A percentile compares a stretch with the other conserved stretches of the same genome.
Conservation (phyloP, 2,113 vertebrate genomes). For the Leptobrachium ailaonicum region DNA sequence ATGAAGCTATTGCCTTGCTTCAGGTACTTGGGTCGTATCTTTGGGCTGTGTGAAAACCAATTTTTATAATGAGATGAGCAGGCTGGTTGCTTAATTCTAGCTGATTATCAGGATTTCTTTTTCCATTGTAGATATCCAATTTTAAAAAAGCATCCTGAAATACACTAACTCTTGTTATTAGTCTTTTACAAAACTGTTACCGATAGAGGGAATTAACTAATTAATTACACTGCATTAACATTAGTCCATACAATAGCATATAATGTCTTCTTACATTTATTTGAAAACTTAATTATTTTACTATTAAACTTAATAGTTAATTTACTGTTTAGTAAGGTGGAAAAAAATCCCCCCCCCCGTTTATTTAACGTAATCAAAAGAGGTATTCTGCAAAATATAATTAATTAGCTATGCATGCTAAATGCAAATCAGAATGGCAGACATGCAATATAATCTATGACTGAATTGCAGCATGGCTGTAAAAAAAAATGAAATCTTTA, state of each 20-base stretch:
- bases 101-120: conserved; percentile 52
- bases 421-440: conserved; percentile 59
- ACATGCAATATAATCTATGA: conserved; percentile 52
- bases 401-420: conserved; percentile 59
- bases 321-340: too few relatives aligned
- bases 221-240: not conserved
- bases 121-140: conserved; percentile 46
- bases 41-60: conserved; percentile 50
- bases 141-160: conserved; percentile 48
- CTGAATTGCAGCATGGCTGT: conserved; percentile 55
- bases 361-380: not conserved
- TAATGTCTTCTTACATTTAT: not conserved
- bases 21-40: conserved; percentile 39
- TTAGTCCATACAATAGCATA: not conserved
- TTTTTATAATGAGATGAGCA: conserved; percentile 53
- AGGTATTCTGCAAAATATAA: conserved; percentile 41
- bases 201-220: conserved; percentile 5
- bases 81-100: conserved; percentile 44
- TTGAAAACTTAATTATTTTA: not conserved
- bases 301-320: too few relatives aligned
- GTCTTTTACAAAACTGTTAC: conserved; percentile 49
- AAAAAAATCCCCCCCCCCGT: not conserved
- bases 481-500: conserved; percentile 49
- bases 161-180: conserved; percentile 26
- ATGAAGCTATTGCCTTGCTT: conserved; percentile 54